Base-by-base conservation (phyloP, 2,113 vertebrate genomes). In the Rhea americana region DNA sequence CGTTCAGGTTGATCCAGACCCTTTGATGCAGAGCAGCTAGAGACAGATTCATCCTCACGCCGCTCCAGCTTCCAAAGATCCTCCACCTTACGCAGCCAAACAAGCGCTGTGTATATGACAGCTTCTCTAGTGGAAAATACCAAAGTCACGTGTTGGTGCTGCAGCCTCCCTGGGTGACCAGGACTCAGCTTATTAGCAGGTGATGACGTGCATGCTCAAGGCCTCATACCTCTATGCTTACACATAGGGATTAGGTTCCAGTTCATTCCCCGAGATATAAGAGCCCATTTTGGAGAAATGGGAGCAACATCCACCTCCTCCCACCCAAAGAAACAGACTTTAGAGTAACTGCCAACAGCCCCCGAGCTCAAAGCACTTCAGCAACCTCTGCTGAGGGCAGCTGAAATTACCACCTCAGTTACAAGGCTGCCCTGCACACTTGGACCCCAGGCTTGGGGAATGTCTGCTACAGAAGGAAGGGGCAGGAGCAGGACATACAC, bases 111-210 rank as follows among this genome's bases (percentile, higher is more conserved):
- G 88, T 32, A 30, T 62, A 24, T 18, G 63, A 77, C 77, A 86
- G 0, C 9, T 43, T 51, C 89, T 82, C 93, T 89, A 90, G 90
- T 92, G 93, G 92, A 94, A 96, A 96, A 96, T 84, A 81, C 93
- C 92, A 70, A 58, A 7, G 58, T 70, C 95, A 81, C 43, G 37
- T 93, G 87, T 50, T 2, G 1, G n/a, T n/a, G 90, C 76, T n/a
- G 71, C 85, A 61, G 65, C 28, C 75, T 85, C 43, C 62, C 67
- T 2, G 83, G 62, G n/a, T 39, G 76, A 68, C 9, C 5, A 6
- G 85, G 65, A 55, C 77, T 58, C 61, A 16, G 89, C 61, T 47
- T 93, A 86, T 89, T 87, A 82, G 80, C 41, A 89, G 83, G 87
- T 55, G 86, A 91, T 92, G 95, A 97, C 24, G 45, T 91, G 61